Percentiles rank a stretch among this genome's conserved stretches.
Evolutionary conservation across 2,888 invertebrate genomes (phyloP).

Genomic region (Scrobipalpa atriplicella): DNA sequence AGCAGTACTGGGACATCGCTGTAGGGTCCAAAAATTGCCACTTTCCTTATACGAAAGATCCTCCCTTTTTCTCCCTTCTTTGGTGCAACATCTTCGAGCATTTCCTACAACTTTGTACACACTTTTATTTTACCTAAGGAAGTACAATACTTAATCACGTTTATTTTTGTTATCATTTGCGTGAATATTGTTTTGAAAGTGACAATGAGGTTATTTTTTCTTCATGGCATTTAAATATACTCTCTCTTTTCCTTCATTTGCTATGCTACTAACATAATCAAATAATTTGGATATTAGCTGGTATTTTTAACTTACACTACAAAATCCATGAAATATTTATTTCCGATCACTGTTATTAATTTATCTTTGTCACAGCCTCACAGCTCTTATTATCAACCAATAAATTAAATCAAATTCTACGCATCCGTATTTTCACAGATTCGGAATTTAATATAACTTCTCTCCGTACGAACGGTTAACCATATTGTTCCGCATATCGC

Average conservation of each 20-base stretch:
- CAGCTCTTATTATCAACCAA: background rate
- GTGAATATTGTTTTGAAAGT: too few relatives aligned
- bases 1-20: conserved; percentile 47
- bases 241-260: too few relatives aligned
- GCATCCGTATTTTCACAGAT: background rate
- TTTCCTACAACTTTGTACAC: background rate
- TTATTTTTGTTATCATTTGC: background rate
- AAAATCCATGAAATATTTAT: too few relatives aligned
- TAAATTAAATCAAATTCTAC: background rate
- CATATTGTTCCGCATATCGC: conserved; percentile 12
- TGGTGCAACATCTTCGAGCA: conserved; percentile 37
- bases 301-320: too few relatives aligned
- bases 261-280: too few relatives aligned
- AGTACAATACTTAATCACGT: background rate
- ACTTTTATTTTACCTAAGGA: background rate
- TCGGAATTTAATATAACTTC: conserved; percentile 17
- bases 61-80: conserved; percentile 58
- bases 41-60: conserved; percentile 51
- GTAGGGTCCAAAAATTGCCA: conserved; percentile 70
- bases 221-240: too few relatives aligned
- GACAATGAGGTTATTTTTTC: too few relatives aligned
- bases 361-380: background rate
- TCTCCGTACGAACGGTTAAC: conserved; percentile 18
- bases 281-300: too few relatives aligned
- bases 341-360: background rate